These are phyloP conservation scores for Gavia stellata DNA, from an alignment of 2,113 vertebrate genomes.

Conservation along the genomic window DNA sequence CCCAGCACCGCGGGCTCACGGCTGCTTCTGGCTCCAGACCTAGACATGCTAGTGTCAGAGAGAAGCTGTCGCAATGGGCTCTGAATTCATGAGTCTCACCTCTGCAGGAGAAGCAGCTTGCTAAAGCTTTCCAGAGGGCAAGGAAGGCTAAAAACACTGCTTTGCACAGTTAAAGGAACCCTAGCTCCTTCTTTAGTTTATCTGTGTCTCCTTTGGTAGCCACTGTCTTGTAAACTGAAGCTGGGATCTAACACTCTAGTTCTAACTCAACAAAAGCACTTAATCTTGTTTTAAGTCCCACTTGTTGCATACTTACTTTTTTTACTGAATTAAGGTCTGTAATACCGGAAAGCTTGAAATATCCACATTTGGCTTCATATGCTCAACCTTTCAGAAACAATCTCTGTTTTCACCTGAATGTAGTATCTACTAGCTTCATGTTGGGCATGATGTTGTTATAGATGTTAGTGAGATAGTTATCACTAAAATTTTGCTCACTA, in stretches of 20 bases:
- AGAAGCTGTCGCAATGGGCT: not conserved
- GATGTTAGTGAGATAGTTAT: not conserved
- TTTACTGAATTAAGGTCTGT: not conserved
- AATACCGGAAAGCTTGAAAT: not conserved
- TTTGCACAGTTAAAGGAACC: not conserved
- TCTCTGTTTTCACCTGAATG: not conserved
- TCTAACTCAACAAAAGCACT: not conserved
- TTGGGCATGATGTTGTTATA: not conserved
- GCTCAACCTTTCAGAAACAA: not conserved
- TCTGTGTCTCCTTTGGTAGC: not conserved
- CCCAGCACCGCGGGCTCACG: rapidly evolving
- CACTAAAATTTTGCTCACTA: not conserved
- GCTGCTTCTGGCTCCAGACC: not conserved
- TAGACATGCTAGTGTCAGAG: not conserved
- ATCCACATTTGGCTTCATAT: not conserved
- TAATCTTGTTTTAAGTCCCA: not conserved
- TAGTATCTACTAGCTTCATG: not conserved
- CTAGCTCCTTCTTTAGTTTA: not conserved
- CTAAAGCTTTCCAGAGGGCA: not conserved
- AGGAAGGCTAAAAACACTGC: not conserved
- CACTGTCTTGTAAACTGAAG: not conserved
- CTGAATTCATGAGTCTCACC: constrained; percentile 3
- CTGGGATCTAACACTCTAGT: not conserved
- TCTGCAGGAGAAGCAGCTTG: not conserved
- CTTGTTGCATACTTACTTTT: not conserved